Evolutionary conservation across 2,888 invertebrate genomes (phyloP).

Genomic region (Diachrysia chrysitis): DNA sequence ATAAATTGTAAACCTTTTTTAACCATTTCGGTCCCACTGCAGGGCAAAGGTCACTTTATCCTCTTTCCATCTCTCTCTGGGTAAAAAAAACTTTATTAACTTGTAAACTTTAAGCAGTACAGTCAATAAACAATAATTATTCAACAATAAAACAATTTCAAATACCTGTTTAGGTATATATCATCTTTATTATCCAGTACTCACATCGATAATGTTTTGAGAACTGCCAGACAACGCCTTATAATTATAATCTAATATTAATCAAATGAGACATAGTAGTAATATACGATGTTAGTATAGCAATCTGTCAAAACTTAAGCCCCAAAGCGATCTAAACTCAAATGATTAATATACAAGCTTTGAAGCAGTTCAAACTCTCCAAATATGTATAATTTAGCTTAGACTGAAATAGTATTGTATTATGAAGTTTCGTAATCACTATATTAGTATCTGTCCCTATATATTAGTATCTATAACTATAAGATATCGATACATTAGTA

Average conservation of each 20-base stretch:
- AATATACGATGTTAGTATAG: slow-evolving; percentile 15
- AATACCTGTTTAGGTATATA: no score
- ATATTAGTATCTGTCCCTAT: no score
- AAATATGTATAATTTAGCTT: slow-evolving; percentile 44
- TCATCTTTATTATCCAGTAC: no score
- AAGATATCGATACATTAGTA: no score
- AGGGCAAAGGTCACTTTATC: no score
- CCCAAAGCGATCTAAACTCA: slow-evolving; percentile 40
- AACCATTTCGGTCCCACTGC: no score
- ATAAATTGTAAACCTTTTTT: no score
- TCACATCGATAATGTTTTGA: not conserved
- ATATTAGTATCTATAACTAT: no score
- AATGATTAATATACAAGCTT: slow-evolving; percentile 51
- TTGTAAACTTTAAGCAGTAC: not conserved
- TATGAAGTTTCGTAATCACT: slow-evolving; percentile 37
- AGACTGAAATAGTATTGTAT: slow-evolving; percentile 34
- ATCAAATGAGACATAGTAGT: slow-evolving; percentile 21
- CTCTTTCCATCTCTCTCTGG: no score
- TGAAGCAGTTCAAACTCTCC: slow-evolving; percentile 28
- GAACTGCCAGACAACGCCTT: not conserved
- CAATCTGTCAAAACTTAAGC: slow-evolving; percentile 47
- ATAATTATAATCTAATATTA: slow-evolving; percentile 19
- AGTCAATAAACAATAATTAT: no score
- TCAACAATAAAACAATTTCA: no score
- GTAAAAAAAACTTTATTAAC: no score